A percentile compares a stretch with the other conserved stretches of the same genome.
phyloP scores from a whole-genome alignment of 2,888 invertebrate genomes.

The Elmis aenea region DNA sequence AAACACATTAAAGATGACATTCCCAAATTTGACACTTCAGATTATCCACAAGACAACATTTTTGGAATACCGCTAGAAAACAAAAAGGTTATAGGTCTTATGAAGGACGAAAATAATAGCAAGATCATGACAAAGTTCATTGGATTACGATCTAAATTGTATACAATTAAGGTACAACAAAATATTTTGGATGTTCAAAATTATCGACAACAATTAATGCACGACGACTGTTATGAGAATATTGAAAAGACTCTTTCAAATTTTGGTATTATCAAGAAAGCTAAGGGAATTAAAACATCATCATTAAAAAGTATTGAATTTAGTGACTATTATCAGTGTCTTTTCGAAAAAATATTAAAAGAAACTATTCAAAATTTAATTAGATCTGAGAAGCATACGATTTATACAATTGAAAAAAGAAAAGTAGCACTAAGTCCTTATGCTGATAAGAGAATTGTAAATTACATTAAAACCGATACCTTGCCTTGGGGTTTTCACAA shows the following conservation, averaged over 20 bases:
- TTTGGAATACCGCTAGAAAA: no score
- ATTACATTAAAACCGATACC: constrained; percentile 2
- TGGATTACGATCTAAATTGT: constrained; percentile 29
- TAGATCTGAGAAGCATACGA: constrained; percentile 14
- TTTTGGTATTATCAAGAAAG: no score
- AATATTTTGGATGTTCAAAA: no score
- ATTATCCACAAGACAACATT: constrained; percentile 17
- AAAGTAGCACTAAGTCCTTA: constrained; percentile 20
- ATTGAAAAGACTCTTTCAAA: no score
- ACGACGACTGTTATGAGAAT: no score
- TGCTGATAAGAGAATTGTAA: constrained; percentile 23
- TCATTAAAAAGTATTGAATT: no score
- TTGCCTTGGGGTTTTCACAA: constrained; percentile 11
- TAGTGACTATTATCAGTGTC: no score
- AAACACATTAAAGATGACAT: no score
- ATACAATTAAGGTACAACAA: constrained; percentile 20
- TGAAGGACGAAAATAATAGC: constrained; percentile 34
- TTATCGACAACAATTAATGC: no score
- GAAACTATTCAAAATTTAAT: constrained; percentile 17
- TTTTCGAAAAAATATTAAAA: no score
- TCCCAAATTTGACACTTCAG: constrained; percentile 25
- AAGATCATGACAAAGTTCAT: constrained; percentile 32
- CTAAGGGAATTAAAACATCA: no score
- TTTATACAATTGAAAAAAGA: constrained; percentile 15
- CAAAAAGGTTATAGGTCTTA: no score